Evolutionary conservation across 2,113 vertebrate genomes (phyloP).

Genomic region (Ctenodactylus gundi): DNA sequence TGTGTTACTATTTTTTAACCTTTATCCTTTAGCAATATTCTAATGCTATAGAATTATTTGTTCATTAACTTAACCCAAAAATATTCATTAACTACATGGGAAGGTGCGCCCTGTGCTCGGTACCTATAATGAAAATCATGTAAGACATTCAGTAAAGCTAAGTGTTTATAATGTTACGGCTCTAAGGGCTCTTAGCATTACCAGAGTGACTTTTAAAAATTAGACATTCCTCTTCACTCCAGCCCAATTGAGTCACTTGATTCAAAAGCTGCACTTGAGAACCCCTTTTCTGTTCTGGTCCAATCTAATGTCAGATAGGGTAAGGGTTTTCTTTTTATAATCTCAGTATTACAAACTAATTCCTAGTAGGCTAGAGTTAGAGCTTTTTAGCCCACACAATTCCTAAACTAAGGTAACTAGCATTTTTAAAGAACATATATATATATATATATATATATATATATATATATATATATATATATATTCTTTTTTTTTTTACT

Average conservation of each 20-base stretch:
- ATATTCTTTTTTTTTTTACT: background rate
- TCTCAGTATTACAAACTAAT: background rate
- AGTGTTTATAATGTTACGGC: background rate
- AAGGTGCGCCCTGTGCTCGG: background rate
- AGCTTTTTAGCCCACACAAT: background rate
- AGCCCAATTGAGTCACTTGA: background rate
- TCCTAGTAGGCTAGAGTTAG: background rate
- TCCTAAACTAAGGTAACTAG: background rate
- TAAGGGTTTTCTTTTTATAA: background rate
- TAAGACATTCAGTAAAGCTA: background rate
- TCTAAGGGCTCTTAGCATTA: background rate
- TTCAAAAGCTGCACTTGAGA: background rate
- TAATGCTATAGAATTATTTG: background rate
- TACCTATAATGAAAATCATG: background rate
- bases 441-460: background rate
- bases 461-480: background rate
- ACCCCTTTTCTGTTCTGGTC: background rate
- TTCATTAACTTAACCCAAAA: slow-evolving; percentile 1
- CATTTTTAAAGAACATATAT: background rate
- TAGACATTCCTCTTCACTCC: background rate
- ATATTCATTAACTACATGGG: background rate
- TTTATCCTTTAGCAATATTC: background rate
- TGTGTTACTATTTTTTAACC: background rate
- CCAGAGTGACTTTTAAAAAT: background rate
- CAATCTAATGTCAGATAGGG: background rate